phyloP scores from a whole-genome alignment of 2,888 invertebrate genomes.

The Stenodema calcarata region DNA sequence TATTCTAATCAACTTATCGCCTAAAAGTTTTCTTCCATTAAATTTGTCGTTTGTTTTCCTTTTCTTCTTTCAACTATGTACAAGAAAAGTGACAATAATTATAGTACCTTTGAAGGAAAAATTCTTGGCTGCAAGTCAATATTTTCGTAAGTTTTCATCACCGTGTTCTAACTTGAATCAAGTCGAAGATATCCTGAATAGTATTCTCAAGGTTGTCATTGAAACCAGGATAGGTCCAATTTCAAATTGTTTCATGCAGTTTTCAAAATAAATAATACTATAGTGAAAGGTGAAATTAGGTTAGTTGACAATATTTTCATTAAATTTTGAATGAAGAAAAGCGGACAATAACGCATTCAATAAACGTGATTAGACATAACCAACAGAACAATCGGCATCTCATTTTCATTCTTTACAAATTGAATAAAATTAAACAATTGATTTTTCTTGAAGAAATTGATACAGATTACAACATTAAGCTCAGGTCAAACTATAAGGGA shows the following conservation, averaged over 20 bases:
- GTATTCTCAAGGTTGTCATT: not conserved
- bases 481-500: not conserved
- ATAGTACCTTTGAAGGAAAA: not conserved
- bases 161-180: not conserved
- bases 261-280: too few relatives aligned
- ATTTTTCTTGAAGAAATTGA: not conserved
- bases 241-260: too few relatives aligned
- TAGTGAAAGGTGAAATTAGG: too few relatives aligned
- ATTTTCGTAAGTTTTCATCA: not conserved
- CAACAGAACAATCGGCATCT: not conserved
- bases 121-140: not conserved
- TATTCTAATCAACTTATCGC: constrained; percentile 15
- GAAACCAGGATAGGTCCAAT: not conserved
- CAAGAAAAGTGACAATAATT: not conserved
- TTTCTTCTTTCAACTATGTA: not conserved
- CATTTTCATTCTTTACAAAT: not conserved
- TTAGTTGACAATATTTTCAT: too few relatives aligned
- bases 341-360: too few relatives aligned
- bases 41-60: not conserved
- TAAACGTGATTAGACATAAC: not conserved
- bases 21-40: not conserved
- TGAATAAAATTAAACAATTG: not conserved
- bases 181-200: too few relatives aligned
- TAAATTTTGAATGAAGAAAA: too few relatives aligned
- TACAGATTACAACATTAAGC: not conserved